phyloP scores from a whole-genome alignment of 2,797 vertebrate genomes.

The Trachurus trachurus region DNA sequence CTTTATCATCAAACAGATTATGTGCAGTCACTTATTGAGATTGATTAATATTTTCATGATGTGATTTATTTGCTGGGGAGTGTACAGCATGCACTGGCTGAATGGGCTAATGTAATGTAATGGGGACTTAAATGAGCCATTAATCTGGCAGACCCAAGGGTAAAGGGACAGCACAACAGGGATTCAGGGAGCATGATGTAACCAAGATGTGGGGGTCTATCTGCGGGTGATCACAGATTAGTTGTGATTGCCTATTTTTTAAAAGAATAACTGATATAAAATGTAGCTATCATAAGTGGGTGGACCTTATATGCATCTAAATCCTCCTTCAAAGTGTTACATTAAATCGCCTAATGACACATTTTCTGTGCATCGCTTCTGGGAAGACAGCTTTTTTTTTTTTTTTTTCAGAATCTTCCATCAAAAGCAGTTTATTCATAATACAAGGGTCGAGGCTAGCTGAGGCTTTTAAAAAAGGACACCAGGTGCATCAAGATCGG shows the following conservation, averaged over 20 bases:
- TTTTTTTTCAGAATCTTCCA: constrained; percentile 14
- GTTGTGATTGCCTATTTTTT: constrained; percentile 39
- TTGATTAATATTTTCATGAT: constrained; percentile 83
- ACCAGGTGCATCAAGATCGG: constrained; percentile 59
- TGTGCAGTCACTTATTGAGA: constrained; percentile 77
- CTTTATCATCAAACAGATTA: constrained; percentile 78
- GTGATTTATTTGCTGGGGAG: constrained; percentile 75
- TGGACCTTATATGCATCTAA: constrained; percentile 18
- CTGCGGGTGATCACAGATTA: constrained; percentile 38
- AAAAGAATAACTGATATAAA: constrained; percentile 32
- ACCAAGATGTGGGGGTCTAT: constrained; percentile 48
- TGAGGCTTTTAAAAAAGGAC: constrained; percentile 26
- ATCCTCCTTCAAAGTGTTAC: constrained; percentile 18
- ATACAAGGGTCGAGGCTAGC: constrained; percentile 15
- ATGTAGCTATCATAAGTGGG: constrained; percentile 14
- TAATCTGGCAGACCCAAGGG: constrained; percentile 81
- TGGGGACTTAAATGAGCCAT: constrained; percentile 84
- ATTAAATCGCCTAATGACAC: constrained; percentile 15
- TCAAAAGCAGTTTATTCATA: constrained; percentile 47
- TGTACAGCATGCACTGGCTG: constrained; percentile 62
- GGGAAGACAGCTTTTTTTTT: background rate
- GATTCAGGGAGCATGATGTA: constrained; percentile 54
- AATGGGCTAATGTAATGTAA: constrained; percentile 78
- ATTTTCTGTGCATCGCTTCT: background rate
- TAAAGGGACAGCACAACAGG: constrained; percentile 73